phyloP scores from a whole-genome alignment of 2,888 invertebrate genomes.

The Augochlorella aurata region DNA sequence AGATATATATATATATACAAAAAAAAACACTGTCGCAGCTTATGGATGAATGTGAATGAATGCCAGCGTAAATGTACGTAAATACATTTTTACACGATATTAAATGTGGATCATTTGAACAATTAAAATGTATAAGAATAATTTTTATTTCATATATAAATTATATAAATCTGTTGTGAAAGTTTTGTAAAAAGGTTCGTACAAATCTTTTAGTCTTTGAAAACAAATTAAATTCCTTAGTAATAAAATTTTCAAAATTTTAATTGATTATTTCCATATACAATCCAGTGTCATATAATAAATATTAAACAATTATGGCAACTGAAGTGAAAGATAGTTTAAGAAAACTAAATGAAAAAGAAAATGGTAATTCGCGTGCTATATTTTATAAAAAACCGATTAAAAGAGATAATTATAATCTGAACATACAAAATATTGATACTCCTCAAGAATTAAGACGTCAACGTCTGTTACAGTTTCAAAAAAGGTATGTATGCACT shows the following conservation, averaged over 20 bases:
- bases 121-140: slow-evolving; percentile 2
- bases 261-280: background rate
- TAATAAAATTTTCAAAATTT: background rate
- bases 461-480: slow-evolving; percentile 72
- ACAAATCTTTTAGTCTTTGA: background rate
- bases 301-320: slow-evolving; percentile 40
- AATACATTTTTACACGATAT: background rate
- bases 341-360: slow-evolving; percentile 10
- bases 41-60: slow-evolving; percentile 3
- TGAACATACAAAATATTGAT: slow-evolving; percentile 72
- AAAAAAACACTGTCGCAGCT: slow-evolving; percentile 1
- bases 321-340: slow-evolving; percentile 15
- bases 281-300: background rate
- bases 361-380: slow-evolving; percentile 82
- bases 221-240: background rate
- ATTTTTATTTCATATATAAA: background rate
- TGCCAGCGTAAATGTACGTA: background rate
- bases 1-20: no score
- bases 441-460: slow-evolving; percentile 78
- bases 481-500: slow-evolving; percentile 74
- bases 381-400: slow-evolving; percentile 78
- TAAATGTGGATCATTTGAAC: background rate
- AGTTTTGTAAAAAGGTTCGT: slow-evolving; percentile 32
- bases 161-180: background rate
- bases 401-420: slow-evolving; percentile 73